Conservation (phyloP, 2,797 vertebrate genomes). For the Chaenodraco wilsoni region DNA sequence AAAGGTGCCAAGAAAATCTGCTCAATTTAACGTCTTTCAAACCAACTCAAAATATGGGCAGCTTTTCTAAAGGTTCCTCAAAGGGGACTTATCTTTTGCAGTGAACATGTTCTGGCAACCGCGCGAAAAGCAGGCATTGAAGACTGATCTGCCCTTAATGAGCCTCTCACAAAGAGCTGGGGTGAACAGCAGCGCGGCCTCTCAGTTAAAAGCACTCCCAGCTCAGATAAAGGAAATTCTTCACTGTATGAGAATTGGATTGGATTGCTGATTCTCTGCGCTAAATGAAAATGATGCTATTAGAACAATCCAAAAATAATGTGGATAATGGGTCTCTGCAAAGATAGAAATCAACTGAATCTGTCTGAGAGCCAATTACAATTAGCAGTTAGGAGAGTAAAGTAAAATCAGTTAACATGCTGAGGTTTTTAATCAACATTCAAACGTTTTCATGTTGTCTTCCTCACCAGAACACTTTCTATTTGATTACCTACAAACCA, state of each 20-base stretch:
- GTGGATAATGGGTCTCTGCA: conserved; percentile 9
- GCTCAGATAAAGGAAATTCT: conserved; percentile 81
- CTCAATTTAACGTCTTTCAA: conserved; percentile 31
- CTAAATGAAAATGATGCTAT: conserved; percentile 51
- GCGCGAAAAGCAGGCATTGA: conserved; percentile 49
- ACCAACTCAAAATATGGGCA: conserved; percentile 28
- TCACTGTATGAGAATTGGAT: conserved; percentile 64
- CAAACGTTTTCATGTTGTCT: too few relatives aligned
- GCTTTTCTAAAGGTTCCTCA: conserved; percentile 31
- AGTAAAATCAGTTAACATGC: not conserved
- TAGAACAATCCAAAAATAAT: conserved; percentile 35
- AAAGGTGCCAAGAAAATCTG: not conserved
- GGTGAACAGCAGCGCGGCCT: conserved; percentile 65
- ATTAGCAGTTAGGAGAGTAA: not conserved
- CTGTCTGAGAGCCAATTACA: conserved; percentile 4
- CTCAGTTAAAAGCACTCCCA: conserved; percentile 52
- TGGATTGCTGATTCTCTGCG: conserved; percentile 46
- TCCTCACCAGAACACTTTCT: not conserved
- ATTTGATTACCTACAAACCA: not conserved
- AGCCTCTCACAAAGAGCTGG: conserved; percentile 67
- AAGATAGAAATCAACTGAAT: conserved; percentile 3
- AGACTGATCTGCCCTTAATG: conserved; percentile 57
- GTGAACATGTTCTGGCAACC: conserved; percentile 57
- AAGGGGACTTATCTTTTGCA: conserved; percentile 42
- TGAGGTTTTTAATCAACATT: too few relatives aligned